Percentiles rank a stretch among this genome's conserved stretches.
These are phyloP conservation scores for Melieria picta DNA, from an alignment of 2,888 invertebrate genomes.

Conservation along the genomic window DNA sequence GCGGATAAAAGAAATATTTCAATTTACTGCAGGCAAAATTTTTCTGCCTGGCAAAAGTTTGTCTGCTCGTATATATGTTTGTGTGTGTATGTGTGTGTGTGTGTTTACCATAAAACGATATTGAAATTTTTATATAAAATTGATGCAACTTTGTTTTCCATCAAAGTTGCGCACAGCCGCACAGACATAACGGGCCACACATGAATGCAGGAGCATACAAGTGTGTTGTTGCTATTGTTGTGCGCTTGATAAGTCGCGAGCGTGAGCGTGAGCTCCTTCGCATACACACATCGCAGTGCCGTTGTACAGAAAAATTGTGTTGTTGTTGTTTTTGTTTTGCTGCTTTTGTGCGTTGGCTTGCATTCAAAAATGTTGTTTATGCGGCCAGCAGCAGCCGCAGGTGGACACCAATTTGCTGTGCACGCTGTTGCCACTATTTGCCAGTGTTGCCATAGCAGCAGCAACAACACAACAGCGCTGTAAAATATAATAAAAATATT, in stretches of 20 bases:
- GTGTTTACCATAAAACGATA: conserved; percentile 5
- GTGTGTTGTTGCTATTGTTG: background rate
- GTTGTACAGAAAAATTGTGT: too few relatives aligned
- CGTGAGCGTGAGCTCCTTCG: background rate
- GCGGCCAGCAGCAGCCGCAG: background rate
- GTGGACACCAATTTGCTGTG: conserved; percentile 1
- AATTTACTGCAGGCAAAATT: too few relatives aligned
- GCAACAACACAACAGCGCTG: background rate
- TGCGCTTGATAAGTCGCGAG: background rate
- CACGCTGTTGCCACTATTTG: background rate
- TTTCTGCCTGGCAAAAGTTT: too few relatives aligned
- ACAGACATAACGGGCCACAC: conserved; percentile 14
- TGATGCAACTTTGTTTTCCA: conserved; percentile 21
- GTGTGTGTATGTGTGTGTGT: background rate
- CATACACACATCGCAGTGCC: background rate
- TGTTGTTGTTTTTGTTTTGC: too few relatives aligned
- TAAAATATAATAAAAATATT: background rate
- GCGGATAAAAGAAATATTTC: too few relatives aligned
- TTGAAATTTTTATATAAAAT: conserved; percentile 11
- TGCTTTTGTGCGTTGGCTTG: background rate
- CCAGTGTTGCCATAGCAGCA: background rate
- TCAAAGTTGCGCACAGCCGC: background rate
- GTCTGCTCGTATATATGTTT: background rate
- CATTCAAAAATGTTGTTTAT: conserved; percentile 3
- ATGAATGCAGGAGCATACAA: background rate